A percentile compares a stretch with the other conserved stretches of the same genome.
Evolutionary conservation across 2,888 invertebrate genomes (phyloP).

Genomic region (Suillia variegata): DNA sequence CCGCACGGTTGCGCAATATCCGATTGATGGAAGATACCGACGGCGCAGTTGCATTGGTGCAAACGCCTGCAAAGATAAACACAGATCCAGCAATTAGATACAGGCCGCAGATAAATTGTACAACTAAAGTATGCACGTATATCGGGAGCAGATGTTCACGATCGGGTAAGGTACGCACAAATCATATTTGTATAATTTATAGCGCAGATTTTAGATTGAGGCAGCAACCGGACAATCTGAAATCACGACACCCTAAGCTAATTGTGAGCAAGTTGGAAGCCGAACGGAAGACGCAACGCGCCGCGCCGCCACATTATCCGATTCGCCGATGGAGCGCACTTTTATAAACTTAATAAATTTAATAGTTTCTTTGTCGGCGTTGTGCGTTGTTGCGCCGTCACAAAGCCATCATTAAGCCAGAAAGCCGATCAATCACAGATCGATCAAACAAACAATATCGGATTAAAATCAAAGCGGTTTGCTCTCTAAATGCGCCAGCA

Average conservation of each 20-base stretch:
- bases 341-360: constrained; percentile 6
- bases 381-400: neutral
- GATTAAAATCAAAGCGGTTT: constrained; percentile 29
- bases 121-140: constrained; percentile 9
- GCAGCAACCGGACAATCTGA: no score
- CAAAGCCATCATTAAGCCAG: constrained; percentile 23
- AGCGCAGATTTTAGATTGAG: no score
- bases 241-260: neutral
- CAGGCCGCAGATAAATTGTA: no score
- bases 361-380: constrained; percentile 20
- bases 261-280: no score
- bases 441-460: constrained; percentile 31
- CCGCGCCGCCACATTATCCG: neutral
- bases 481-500: constrained; percentile 19
- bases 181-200: no score
- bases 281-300: no score
- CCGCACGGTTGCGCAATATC: constrained; percentile 92
- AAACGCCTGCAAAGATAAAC: constrained; percentile 85
- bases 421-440: constrained; percentile 41
- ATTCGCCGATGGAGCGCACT: neutral
- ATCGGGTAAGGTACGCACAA: no score
- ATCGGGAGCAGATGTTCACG: no score
- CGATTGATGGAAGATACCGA: constrained; percentile 97
- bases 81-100: constrained; percentile 14
- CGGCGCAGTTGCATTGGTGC: constrained; percentile 92